phyloP scores from a whole-genome alignment of 2,797 vertebrate genomes.

The Cirrhinus molitorella region DNA sequence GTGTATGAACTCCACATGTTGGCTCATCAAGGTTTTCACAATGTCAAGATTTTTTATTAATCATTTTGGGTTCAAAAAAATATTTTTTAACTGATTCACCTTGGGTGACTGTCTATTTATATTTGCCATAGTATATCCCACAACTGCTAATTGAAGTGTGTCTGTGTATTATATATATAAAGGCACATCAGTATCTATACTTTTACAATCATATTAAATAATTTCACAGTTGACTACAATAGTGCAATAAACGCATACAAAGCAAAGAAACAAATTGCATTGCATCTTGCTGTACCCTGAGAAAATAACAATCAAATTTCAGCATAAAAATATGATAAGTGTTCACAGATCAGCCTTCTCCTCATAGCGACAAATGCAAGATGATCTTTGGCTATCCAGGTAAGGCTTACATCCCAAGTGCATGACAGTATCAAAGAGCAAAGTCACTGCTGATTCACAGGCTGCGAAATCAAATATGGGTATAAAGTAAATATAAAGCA shows the following conservation, averaged over 20 bases:
- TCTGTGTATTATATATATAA: not conserved
- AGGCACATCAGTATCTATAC: not conserved
- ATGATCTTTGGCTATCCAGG: slow-evolving; percentile 93
- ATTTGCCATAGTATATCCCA: not conserved
- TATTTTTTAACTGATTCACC: too few species aligned
- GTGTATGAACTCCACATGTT: too few species aligned
- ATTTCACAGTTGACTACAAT: not conserved
- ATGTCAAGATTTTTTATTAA: too few species aligned
- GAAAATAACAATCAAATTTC: not conserved
- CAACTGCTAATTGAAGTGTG: not conserved
- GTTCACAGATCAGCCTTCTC: slow-evolving; percentile 88
- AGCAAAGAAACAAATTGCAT: not conserved
- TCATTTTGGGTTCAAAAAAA: not conserved
- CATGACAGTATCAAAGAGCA: slow-evolving; percentile 94
- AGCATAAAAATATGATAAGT: not conserved
- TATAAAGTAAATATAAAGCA: not conserved
- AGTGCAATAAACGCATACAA: slow-evolving; percentile 8
- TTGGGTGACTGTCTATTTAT: not conserved
- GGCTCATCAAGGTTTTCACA: too few species aligned
- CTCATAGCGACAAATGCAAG: slow-evolving; percentile 90
- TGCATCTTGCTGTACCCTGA: slow-evolving; percentile 2
- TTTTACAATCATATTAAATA: not conserved
- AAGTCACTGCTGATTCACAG: slow-evolving; percentile 90
- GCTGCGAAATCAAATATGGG: slow-evolving; percentile 74
- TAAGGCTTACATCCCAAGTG: slow-evolving; percentile 97